phyloP scores from a whole-genome alignment of 2,113 vertebrate genomes.

The Bufo gargarizans region DNA sequence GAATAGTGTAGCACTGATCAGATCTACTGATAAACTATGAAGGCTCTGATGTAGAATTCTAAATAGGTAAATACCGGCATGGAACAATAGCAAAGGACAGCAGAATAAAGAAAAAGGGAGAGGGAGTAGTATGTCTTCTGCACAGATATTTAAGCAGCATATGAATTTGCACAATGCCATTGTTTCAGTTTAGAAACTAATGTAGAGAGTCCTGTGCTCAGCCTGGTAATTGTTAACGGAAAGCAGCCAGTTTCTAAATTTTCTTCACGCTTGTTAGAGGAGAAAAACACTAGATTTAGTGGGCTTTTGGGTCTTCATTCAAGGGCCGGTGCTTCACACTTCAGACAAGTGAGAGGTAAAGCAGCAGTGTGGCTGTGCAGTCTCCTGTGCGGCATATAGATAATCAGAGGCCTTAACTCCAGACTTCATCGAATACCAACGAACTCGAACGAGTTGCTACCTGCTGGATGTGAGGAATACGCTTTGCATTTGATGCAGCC shows the following conservation, averaged over 20 bases:
- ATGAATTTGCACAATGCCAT: conserved; percentile 37
- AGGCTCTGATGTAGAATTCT: not conserved
- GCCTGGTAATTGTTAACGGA: conserved; percentile 56
- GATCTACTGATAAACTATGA: not conserved
- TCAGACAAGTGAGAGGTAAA: conserved; percentile 59
- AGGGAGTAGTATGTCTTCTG: not conserved
- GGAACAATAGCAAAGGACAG: not conserved
- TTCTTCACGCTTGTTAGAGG: conserved; percentile 57
- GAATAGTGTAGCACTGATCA: not conserved
- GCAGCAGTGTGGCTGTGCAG: conserved; percentile 51
- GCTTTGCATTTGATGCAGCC: conserved; percentile 50
- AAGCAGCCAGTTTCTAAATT: conserved; percentile 58
- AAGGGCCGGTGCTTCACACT: conserved; percentile 58
- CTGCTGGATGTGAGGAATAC: conserved; percentile 51
- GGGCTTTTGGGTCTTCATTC: conserved; percentile 58
- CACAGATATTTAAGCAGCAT: conserved; percentile 24
- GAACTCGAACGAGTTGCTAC: conserved; percentile 52
- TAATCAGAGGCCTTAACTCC: conserved; percentile 58
- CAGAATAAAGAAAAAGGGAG: not conserved
- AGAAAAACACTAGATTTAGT: conserved; percentile 60
- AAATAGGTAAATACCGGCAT: not conserved
- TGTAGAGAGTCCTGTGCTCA: conserved; percentile 39
- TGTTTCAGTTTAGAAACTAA: conserved; percentile 53
- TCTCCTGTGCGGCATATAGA: conserved; percentile 57
- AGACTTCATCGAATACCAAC: conserved; percentile 59